Evolutionary conservation across 2,888 invertebrate genomes (phyloP), one percentile per base, ranked within the genome.

Genomic region (Caenorhabditis doughertyi): DNA sequence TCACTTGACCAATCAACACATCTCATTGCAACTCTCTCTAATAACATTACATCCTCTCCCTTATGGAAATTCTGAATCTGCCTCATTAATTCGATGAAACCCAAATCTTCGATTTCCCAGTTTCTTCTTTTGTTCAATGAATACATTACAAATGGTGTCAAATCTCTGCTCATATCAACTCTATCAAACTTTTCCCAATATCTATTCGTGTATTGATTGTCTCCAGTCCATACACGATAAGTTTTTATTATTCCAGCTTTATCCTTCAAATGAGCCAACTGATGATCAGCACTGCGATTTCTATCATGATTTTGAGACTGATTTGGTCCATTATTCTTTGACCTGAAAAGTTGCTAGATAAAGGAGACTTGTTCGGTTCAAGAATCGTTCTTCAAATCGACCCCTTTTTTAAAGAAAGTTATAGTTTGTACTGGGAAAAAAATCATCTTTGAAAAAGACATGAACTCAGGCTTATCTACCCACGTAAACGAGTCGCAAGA

Each of bases 161-260:
- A 39, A 55, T 47, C 67, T 51, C 49, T 72, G 51, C 64, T 80
- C 85, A 62, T 81, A 64, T 44, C 70, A 44, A 27, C 80, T 70
- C 42, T 72, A 73, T 60, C 74, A 76, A 58, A 71, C 74, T 56
- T 80, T 42, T 29, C 60, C 39, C 39, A 53, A 25, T 76, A 77
- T 71, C 64, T 18, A 21, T 71, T 58, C 16, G 60, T 71, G 18
- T 18, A 47, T 18, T 18, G 44, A 3, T 13, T 3, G 18, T 67
- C 67, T 39, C 60, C 67, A 29, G 39, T 23, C 25, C 49, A 49
- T 23, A 68, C 60, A 67, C 68, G 67, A 51, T 76, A 76, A 21
- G 76, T 76, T 51, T 76, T 76, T 49, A 76, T 25, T 2, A 76
- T 39, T 18, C 56, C 47, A 5, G 32, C 58, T 39, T 58, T 60